phyloP scores from a whole-genome alignment of 2,113 vertebrate species.

The Sceloporus tristichus region DNA sequence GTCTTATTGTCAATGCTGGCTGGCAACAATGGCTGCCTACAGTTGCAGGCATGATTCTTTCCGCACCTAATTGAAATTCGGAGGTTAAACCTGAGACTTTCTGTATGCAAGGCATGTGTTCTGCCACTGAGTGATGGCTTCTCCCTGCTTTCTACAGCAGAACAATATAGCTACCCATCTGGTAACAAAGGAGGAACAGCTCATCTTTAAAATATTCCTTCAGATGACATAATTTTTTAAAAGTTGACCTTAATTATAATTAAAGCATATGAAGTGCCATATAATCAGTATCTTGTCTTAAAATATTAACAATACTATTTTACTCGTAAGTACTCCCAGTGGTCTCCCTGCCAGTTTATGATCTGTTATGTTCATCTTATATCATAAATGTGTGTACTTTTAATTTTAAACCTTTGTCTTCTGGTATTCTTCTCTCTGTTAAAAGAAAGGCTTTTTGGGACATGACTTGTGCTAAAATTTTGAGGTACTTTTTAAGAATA shows the following conservation, averaged over 20 bases:
- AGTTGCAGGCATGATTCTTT: too few species aligned
- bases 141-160: not conserved
- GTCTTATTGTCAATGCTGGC: too few species aligned
- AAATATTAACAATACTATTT: not conserved
- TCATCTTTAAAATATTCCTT: not conserved
- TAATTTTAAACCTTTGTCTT: not conserved
- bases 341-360: not conserved
- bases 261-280: not conserved
- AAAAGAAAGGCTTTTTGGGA: not conserved
- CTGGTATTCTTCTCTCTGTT: not conserved
- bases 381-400: not conserved
- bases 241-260: not conserved
- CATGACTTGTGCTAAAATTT: not conserved
- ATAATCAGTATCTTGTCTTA: not conserved
- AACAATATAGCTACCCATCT: not conserved
- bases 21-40: too few species aligned
- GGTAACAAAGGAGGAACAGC: not conserved
- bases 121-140: too few species aligned
- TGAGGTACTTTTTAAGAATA: not conserved
- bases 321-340: not conserved
- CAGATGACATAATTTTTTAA: not conserved
- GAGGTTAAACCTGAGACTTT: too few species aligned
- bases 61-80: too few species aligned
- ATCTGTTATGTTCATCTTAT: not conserved
- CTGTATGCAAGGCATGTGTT: too few species aligned